Evolutionary conservation across 2,113 vertebrate genomes (phyloP), one percentile per base, ranked within the genome.

Genomic region (Pelmatolapia mariae): DNA sequence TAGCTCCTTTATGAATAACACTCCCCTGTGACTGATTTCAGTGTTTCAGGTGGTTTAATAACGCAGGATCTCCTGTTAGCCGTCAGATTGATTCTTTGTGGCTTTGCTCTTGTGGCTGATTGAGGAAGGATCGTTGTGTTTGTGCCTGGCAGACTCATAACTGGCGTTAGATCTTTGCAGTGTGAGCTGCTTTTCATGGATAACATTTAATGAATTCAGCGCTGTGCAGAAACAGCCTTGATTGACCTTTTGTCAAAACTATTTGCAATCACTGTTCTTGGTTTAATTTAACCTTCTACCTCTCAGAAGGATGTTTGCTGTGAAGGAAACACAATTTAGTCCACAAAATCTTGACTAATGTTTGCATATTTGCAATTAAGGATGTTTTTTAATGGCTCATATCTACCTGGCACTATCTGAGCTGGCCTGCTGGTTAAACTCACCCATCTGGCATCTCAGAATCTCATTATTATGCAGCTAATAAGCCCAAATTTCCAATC

Each of bases 61-160:
- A 87, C 16, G n/a, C 18, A 79, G 54, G 80, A 91, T 24, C 79
- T 71, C 91, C 80, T 87, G 61, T 89, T 88, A 86, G 85, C 50
- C 4, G n/a, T 33, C 47, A 80, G 88, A 92, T 92, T 78, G 85
- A 93, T 93, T 89, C 63, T 63, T 63, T 63, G 18, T 61, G 53
- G 76, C 38, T 83, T 87, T 92, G 59, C 53, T 57, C 22, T 31
- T 82, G 24, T 36, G 38, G 13, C 16, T 24, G 68, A 76, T 45
- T 76, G 68, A 76, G 68, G 68, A 26, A 45, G 6, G 68, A 76
- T 18, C 2, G 9, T 26, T 11, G 22, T 76, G 61, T 87, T 80
- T 87, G 54, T 53, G 53, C 38, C 33, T 59, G 83, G 81, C 31
- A 81, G 73, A 66, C 76, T 53, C 54, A 47, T 50, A 83, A 84